Evolutionary conservation across 2,888 invertebrate species (phyloP).

Genomic region (Agriotes lineatus): DNA sequence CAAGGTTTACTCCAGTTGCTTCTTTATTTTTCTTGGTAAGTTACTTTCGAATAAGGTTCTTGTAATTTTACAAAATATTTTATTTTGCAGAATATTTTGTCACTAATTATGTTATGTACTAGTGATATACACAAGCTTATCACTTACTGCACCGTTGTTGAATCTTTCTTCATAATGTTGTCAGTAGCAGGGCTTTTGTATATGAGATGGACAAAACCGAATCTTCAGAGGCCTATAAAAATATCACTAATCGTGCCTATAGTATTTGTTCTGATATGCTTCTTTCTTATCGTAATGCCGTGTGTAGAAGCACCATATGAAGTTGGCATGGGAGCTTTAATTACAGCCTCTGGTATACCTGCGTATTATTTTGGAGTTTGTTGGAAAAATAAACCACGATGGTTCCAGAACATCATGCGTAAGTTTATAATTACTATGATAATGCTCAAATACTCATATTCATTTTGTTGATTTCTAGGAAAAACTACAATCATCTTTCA

Average conservation of each 20-base stretch:
- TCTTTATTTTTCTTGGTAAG: slow-evolving; percentile 86
- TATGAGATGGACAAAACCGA: slow-evolving; percentile 83
- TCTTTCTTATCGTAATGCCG: slow-evolving; percentile 84
- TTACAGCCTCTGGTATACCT: slow-evolving; percentile 87
- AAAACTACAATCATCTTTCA: slow-evolving; percentile 74
- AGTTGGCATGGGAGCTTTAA: slow-evolving; percentile 81
- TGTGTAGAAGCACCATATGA: slow-evolving; percentile 83
- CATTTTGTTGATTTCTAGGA: no score
- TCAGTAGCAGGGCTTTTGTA: slow-evolving; percentile 88
- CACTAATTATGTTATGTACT: slow-evolving; percentile 86
- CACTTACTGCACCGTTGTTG: slow-evolving; percentile 92
- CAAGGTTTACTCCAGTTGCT: slow-evolving; percentile 82
- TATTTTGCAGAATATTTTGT: slow-evolving; percentile 80
- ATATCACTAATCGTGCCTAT: slow-evolving; percentile 77
- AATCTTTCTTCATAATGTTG: slow-evolving; percentile 90
- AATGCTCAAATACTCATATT: no score
- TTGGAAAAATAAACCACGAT: slow-evolving; percentile 75
- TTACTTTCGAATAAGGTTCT: no score
- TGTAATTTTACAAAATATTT: no score
- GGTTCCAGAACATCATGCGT: slow-evolving; percentile 74
- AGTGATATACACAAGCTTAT: slow-evolving; percentile 88
- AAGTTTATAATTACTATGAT: slow-evolving; percentile 62
- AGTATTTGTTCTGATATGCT: slow-evolving; percentile 80
- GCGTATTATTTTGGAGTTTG: slow-evolving; percentile 81
- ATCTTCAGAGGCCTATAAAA: slow-evolving; percentile 87